Conservation (phyloP, 2,113 vertebrate genomes). For the Columba livia region DNA sequence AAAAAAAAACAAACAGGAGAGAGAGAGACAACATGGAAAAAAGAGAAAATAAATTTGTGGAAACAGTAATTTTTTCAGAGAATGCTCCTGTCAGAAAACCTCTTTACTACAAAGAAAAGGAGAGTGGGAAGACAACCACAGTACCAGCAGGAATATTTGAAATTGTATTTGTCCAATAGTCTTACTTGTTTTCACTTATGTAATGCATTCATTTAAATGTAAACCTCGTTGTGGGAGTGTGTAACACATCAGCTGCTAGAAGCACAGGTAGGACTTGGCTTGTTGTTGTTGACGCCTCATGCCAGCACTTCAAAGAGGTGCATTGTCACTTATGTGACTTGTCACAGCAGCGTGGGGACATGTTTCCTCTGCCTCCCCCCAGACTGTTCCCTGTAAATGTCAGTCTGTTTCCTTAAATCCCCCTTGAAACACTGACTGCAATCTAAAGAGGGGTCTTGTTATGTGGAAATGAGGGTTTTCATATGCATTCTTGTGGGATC, state of each 20-base stretch:
- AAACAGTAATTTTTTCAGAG: neutral
- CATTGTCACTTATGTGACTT: neutral
- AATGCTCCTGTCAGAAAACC: neutral
- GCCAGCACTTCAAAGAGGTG: neutral
- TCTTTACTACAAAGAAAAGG: neutral
- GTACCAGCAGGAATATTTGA: neutral
- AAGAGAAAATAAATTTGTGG: neutral
- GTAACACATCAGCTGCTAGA: neutral
- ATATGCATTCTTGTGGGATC: neutral
- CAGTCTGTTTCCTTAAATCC: neutral
- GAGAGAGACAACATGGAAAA: neutral
- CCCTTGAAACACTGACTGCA: neutral
- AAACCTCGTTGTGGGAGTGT: neutral
- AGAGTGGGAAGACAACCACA: neutral
- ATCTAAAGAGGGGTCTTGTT: neutral
- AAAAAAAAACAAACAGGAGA: no score
- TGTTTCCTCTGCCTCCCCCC: accelerated
- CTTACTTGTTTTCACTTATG: neutral
- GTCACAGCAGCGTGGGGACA: accelerated
- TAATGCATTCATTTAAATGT: neutral
- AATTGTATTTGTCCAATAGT: neutral
- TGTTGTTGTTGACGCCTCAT: neutral
- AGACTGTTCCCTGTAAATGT: neutral
- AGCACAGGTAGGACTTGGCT: neutral
- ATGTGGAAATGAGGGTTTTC: neutral